These are phyloP conservation scores for Argyrosomus regius DNA, from an alignment of 2,797 vertebrate species.

Conservation along the genomic window DNA sequence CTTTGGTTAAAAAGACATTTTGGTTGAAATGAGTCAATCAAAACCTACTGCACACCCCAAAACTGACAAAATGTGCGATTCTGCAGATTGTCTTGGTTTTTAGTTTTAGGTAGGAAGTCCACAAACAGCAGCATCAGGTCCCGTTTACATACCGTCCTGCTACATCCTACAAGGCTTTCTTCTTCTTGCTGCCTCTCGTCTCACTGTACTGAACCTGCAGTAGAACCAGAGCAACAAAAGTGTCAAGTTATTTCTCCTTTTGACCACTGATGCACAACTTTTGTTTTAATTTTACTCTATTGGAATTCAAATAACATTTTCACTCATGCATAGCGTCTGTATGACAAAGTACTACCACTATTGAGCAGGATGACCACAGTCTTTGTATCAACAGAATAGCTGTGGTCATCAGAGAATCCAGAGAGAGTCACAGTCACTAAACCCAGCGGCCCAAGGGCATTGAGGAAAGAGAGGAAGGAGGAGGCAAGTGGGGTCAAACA, in stretches of 20 bases:
- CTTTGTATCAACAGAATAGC: constrained; percentile 1
- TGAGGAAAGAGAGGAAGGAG: constrained; percentile 27
- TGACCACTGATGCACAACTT: not conserved
- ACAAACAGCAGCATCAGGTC: constrained; percentile 25
- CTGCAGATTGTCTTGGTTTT: not conserved
- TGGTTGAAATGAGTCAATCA: constrained; percentile 10
- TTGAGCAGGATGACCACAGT: not conserved
- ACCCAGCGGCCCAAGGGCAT: constrained; percentile 53
- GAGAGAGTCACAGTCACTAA: constrained; percentile 39
- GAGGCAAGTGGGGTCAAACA: constrained; percentile 68
- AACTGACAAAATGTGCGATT: constrained; percentile 5
- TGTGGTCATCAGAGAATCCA: constrained; percentile 31
- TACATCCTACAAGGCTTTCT: constrained; percentile 81
- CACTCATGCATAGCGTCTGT: not conserved
- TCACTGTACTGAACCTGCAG: constrained; percentile 93
- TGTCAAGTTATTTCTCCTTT: not conserved
- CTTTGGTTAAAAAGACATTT: constrained; percentile 55
- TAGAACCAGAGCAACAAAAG: not conserved
- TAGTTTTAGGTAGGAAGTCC: constrained; percentile 3
- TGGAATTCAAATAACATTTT: not conserved
- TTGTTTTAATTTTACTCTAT: not conserved
- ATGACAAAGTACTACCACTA: not conserved
- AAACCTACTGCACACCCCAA: constrained; percentile 3
- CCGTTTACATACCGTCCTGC: not conserved
- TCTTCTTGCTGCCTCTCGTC: constrained; percentile 88